Evolutionary conservation across 2,888 invertebrate species (phyloP).

Genomic region (Himalopsyche tibetana): DNA sequence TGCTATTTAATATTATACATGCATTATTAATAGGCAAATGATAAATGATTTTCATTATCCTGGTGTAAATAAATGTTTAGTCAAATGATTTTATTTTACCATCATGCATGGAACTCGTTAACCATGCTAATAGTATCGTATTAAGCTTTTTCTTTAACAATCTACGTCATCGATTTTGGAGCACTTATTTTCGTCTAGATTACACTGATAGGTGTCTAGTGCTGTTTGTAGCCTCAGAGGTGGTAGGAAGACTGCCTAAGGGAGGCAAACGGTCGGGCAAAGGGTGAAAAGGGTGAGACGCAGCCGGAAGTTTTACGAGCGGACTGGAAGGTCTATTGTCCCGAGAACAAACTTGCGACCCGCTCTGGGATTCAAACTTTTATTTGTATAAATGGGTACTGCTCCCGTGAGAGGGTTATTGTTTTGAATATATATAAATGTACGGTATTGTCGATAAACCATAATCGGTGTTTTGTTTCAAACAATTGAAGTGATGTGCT

Average conservation of each 20-base stretch:
- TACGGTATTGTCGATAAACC: constrained; percentile 20
- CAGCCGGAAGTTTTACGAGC: constrained; percentile 63
- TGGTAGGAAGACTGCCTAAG: constrained; percentile 48
- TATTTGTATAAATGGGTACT: constrained; percentile 62
- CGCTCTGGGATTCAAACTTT: constrained; percentile 57
- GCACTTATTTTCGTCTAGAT: constrained; percentile 58
- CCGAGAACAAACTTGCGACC: constrained; percentile 62
- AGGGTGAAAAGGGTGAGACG: constrained; percentile 46
- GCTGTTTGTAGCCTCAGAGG: constrained; percentile 20
- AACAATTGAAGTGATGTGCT: not conserved
- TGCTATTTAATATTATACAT: too few relatives aligned
- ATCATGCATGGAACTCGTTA: too few relatives aligned
- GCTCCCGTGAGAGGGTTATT: constrained; percentile 35
- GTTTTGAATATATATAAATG: constrained; percentile 45
- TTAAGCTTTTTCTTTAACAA: constrained; percentile 37
- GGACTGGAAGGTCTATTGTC: constrained; percentile 63
- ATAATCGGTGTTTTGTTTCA: constrained; percentile 19
- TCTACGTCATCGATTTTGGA: constrained; percentile 51
- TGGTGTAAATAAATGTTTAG: too few relatives aligned
- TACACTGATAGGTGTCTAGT: constrained; percentile 57
- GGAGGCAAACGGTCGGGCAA: constrained; percentile 38
- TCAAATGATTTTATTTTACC: too few relatives aligned
- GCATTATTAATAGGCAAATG: too few relatives aligned
- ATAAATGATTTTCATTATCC: too few relatives aligned
- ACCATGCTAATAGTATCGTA: not conserved